Conservation (phyloP, 2,888 invertebrate species). For the Spilarctia lutea region DNA sequence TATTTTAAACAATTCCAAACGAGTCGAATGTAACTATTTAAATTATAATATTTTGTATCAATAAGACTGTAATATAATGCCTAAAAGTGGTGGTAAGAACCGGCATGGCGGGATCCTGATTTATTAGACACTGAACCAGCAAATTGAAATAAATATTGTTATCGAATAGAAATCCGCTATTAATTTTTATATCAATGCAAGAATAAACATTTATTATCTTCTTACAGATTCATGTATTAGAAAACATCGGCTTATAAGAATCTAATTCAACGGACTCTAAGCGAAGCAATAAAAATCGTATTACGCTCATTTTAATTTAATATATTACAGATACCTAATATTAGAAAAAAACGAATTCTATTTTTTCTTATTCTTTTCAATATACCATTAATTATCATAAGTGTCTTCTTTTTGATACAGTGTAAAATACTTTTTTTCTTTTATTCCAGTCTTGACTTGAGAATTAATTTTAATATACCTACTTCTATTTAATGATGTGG, state of each 20-base stretch:
- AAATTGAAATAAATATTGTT: constrained; percentile 40
- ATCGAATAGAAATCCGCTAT: constrained; percentile 21
- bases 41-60: constrained; percentile 17
- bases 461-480: constrained; percentile 29
- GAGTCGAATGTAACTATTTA: constrained; percentile 26
- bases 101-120: constrained; percentile 27
- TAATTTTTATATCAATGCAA: constrained; percentile 33
- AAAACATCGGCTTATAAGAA: constrained; percentile 66
- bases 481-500: neutral
- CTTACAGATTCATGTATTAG: constrained; percentile 52
- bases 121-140: constrained; percentile 30
- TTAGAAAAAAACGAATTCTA: constrained; percentile 67
- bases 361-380: constrained; percentile 69
- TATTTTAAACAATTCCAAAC: constrained; percentile 23
- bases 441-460: constrained; percentile 31
- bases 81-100: constrained; percentile 11
- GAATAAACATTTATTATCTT: constrained; percentile 35
- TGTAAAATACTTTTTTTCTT: constrained; percentile 62
- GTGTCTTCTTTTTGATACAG: constrained; percentile 57
- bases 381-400: constrained; percentile 77
- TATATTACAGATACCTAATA: constrained; percentile 69
- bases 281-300: constrained; percentile 73
- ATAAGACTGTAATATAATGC: neutral
- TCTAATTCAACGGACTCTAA: constrained; percentile 68
- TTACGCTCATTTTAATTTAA: constrained; percentile 76